phyloP scores from a whole-genome alignment of 2,888 invertebrate species.

The Himalopsyche japonica region DNA sequence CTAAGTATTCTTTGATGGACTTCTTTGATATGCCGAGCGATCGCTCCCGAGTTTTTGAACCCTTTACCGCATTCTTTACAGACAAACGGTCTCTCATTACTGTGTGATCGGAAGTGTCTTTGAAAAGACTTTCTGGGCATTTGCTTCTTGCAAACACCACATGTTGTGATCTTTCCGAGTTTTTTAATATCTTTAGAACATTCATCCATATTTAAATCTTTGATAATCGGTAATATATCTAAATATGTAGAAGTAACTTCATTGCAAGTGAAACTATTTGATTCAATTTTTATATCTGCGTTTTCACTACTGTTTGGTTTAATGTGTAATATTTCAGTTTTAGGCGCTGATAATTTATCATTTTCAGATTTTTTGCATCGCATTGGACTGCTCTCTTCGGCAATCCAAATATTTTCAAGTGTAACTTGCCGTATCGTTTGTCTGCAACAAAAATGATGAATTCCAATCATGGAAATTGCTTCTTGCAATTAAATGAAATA shows the following conservation, averaged over 20 bases:
- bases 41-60: conserved; percentile 55
- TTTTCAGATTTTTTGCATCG: not conserved
- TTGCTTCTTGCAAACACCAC: conserved; percentile 51
- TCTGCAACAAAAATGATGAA: not conserved
- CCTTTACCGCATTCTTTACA: conserved; percentile 60
- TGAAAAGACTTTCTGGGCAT: conserved; percentile 48
- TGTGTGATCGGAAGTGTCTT: conserved; percentile 56
- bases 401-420: not conserved
- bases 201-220: not conserved
- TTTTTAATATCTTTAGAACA: not conserved
- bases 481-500: conserved; percentile 42
- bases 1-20: conserved; percentile 56
- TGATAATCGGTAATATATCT: not conserved
- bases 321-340: not conserved
- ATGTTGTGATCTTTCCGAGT: conserved; percentile 41
- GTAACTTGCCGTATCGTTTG: not conserved
- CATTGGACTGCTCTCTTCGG: not conserved
- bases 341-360: not conserved
- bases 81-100: conserved; percentile 50
- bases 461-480: conserved; percentile 39
- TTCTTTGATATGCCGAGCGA: conserved; percentile 58
- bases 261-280: not conserved
- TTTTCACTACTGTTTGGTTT: not conserved
- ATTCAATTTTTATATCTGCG: not conserved
- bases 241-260: not conserved